These are phyloP conservation scores for Muscicapa striata DNA, from an alignment of 2,797 vertebrate genomes.

Conservation along the genomic window DNA sequence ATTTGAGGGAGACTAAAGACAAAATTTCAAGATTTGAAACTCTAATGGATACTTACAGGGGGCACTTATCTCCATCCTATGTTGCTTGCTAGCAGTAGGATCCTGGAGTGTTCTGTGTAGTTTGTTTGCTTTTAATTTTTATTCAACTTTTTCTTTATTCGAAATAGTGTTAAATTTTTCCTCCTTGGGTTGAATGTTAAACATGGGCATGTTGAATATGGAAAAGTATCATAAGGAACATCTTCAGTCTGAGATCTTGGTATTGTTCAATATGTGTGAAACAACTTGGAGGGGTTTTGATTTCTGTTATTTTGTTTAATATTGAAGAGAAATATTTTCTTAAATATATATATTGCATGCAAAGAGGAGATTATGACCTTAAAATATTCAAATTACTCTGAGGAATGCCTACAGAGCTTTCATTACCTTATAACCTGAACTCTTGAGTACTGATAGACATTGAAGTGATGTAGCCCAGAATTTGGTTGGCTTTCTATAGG, in stretches of 20 bases:
- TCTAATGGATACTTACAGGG: background rate
- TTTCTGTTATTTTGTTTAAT: background rate
- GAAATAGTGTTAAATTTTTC: background rate
- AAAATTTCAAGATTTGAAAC: background rate
- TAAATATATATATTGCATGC: background rate
- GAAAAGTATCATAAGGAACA: background rate
- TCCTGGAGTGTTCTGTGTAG: background rate
- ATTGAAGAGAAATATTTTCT: background rate
- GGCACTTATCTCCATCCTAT: background rate
- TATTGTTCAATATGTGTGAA: background rate
- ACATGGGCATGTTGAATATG: background rate
- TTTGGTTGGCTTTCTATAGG: background rate
- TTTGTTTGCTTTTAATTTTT: background rate
- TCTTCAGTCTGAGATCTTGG: background rate
- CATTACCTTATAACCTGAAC: background rate
- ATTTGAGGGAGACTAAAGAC: background rate
- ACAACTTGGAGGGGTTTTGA: fast-evolving
- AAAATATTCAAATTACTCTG: background rate
- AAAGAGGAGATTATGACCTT: background rate
- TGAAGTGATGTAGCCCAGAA: background rate
- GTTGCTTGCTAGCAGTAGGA: background rate
- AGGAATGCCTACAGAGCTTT: background rate
- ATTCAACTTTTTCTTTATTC: background rate
- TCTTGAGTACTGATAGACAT: background rate
- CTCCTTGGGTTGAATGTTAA: background rate